phyloP scores from a whole-genome alignment of 2,113 vertebrate genomes.

The Tauraco erythrolophus region DNA sequence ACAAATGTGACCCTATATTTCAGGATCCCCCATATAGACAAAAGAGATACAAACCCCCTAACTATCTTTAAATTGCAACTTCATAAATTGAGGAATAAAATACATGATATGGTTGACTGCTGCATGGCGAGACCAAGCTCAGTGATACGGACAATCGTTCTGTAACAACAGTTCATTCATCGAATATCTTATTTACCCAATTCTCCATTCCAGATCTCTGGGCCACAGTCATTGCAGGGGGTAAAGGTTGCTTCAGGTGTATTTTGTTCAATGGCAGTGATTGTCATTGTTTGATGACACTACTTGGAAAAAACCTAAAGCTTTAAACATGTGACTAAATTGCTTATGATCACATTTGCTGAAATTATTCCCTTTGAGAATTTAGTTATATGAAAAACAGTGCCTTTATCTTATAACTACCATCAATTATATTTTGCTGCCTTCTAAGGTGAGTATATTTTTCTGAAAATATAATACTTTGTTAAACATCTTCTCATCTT shows the following conservation, averaged over 20 bases:
- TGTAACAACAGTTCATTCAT: neutral
- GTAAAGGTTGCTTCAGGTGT: neutral
- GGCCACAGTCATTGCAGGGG: neutral
- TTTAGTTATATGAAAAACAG: neutral
- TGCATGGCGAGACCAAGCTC: neutral
- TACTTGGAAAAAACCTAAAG: neutral
- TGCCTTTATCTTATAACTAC: neutral
- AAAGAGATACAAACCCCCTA: neutral
- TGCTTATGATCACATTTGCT: neutral
- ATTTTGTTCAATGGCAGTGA: neutral
- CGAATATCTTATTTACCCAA: accelerated
- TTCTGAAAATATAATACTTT: neutral
- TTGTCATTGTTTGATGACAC: neutral
- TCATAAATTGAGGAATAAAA: neutral
- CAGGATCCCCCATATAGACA: neutral
- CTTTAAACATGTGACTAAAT: neutral
- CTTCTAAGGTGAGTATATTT: neutral
- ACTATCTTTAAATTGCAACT: neutral
- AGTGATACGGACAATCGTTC: neutral
- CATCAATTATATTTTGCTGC: neutral
- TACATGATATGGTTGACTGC: neutral
- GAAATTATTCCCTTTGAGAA: neutral
- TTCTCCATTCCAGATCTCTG: neutral
- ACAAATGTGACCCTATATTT: neutral
- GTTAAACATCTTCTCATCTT: neutral